These are phyloP conservation scores for Scalopus aquaticus DNA, from an alignment of 2,113 vertebrate genomes.

Conservation along the genomic window DNA sequence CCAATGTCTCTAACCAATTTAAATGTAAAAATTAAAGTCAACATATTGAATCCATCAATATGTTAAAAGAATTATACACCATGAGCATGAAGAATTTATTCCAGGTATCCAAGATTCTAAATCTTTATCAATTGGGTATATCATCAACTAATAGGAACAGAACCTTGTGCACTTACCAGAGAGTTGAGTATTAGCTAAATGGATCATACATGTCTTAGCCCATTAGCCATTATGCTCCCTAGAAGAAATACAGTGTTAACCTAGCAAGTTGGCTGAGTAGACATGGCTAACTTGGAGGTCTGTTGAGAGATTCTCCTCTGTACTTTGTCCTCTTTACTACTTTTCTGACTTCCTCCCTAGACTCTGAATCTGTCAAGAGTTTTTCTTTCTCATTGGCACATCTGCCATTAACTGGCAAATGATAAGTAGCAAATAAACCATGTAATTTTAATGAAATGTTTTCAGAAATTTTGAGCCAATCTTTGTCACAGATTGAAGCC, in stretches of 20 bases:
- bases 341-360: neutral
- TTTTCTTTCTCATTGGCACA: neutral
- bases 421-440: neutral
- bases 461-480: constrained; percentile 15
- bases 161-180: neutral
- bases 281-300: neutral
- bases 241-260: neutral
- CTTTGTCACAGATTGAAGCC: neutral
- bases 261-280: neutral
- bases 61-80: neutral
- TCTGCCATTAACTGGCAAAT: neutral
- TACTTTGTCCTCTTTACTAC: neutral
- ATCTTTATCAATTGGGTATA: neutral
- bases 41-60: neutral
- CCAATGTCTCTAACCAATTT: neutral
- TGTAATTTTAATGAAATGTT: constrained; percentile 5
- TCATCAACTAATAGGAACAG: neutral
- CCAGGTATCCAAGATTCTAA: neutral
- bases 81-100: neutral
- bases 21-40: neutral
- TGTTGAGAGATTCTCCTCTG: neutral
- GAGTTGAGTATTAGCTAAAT: neutral
- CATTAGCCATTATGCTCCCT: neutral
- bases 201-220: neutral
- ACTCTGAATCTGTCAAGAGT: neutral